Evolutionary conservation across 2,888 invertebrate genomes (phyloP), one percentile per base, ranked within the genome.

Genomic region (Oligia latruncula): DNA sequence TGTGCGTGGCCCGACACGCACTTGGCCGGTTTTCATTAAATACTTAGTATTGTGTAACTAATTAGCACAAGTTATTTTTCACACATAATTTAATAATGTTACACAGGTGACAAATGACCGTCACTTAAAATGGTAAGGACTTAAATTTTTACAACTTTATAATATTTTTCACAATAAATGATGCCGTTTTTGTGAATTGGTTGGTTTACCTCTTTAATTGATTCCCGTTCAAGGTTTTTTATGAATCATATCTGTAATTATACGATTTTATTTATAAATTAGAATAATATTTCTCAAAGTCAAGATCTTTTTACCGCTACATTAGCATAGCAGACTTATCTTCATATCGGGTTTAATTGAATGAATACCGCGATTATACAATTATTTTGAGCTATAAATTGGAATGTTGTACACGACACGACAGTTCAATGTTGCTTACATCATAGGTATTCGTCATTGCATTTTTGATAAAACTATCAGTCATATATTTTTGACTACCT

Each of bases 201-300:
- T 71, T 62, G 15, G 49, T 82, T 87, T 78, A 80, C 73, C 71
- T 78, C 23, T 68, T 55, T 70, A 88, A 82, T 77, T 76, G 71
- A 71, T 76, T 78, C 86, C 81, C 65, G 62, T 83, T 77, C 86
- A 83, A 89, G 87, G 83, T 77, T 82, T 52, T 35, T 67, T 71
- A 80, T 89, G 84, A 89, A 76, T 89, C 84, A 89, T 77, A 79
- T 62, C 65, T 29, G 23, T 79, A 73, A 79, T 88, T 71, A 77
- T 80, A 64, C 55, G 58, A 79, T 80, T 84, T 81, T 74, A 58
- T 86, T 74, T 74, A 29, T 64, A 58, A 73, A 81, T 81, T 85
- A 71, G 71, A 82, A 80, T 85, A 13, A 80, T 80, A 71, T 87
- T 71, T 79, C 74, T 82, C 88, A 89, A 89, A 85, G 89, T 89